Evolutionary conservation across 2,797 vertebrate genomes (phyloP).

Genomic region (Mastacembelus armatus): DNA sequence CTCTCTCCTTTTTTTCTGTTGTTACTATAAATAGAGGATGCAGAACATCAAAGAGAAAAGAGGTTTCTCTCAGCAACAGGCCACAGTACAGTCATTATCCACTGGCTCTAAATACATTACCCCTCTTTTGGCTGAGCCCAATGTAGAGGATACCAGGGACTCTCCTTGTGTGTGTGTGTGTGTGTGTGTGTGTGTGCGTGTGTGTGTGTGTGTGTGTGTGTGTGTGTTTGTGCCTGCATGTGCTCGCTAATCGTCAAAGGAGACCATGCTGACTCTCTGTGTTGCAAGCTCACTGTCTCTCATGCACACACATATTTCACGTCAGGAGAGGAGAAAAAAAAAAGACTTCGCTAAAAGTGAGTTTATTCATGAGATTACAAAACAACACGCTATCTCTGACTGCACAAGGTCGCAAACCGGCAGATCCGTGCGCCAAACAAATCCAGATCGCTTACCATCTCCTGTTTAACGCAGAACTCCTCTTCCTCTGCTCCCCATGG

Average conservation of each 20-base stretch:
- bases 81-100: slow-evolving; percentile 60
- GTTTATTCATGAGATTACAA: slow-evolving; percentile 64
- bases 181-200: too few species aligned
- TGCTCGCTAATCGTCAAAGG: slow-evolving; percentile 43
- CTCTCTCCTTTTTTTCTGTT: slow-evolving; percentile 37
- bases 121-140: slow-evolving; percentile 47
- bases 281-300: slow-evolving; percentile 18
- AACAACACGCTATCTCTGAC: slow-evolving; percentile 35
- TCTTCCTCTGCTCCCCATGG: not conserved
- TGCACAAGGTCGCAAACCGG: slow-evolving; percentile 47
- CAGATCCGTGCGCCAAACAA: slow-evolving; percentile 37
- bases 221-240: too few species aligned
- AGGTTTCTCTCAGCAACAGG: slow-evolving; percentile 66
- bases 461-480: slow-evolving; percentile 5
- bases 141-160: slow-evolving; percentile 20
- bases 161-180: not conserved
- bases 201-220: too few species aligned
- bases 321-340: slow-evolving; percentile 33
- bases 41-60: slow-evolving; percentile 69
- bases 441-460: slow-evolving; percentile 44
- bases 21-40: slow-evolving; percentile 68
- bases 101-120: slow-evolving; percentile 49
- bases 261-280: slow-evolving; percentile 69
- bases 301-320: slow-evolving; percentile 1
- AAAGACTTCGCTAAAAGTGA: slow-evolving; percentile 47